phyloP scores from a whole-genome alignment of 1,140 invertebrate genomes.

The Trachymyrmex septentrionalis region DNA sequence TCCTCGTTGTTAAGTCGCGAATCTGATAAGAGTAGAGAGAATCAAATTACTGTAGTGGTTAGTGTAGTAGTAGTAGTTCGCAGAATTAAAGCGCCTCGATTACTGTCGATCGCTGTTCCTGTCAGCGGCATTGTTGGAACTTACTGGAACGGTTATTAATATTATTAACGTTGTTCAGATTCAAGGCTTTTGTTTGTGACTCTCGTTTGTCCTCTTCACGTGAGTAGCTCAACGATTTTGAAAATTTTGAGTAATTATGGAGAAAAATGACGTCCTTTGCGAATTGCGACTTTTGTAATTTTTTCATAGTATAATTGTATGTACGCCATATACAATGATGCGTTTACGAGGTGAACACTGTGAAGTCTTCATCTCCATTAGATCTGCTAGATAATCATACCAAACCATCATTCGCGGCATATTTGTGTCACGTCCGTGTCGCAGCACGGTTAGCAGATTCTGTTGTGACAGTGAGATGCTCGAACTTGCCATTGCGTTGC shows the following conservation, averaged over 20 bases:
- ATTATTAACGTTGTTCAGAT: not conserved
- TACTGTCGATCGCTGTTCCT: no score
- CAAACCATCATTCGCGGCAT: not conserved
- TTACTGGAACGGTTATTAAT: not conserved
- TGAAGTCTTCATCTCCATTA: not conserved
- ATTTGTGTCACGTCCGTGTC: not conserved
- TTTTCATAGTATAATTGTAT: not conserved
- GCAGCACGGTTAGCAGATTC: not conserved
- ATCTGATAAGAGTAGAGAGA: not conserved
- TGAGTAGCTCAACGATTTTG: no score
- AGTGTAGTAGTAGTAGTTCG: no score
- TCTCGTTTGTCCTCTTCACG: not conserved
- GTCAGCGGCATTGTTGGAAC: not conserved
- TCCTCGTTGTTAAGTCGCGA: not conserved
- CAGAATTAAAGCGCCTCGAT: no score
- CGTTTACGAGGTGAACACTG: not conserved
- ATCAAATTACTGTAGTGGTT: not conserved
- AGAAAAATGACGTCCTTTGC: not conserved
- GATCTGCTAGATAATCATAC: not conserved
- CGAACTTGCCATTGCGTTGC: no score
- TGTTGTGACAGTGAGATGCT: not conserved
- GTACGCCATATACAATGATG: not conserved
- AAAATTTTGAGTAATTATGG: no score
- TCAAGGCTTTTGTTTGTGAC: not conserved
- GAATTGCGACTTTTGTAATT: not conserved